Evolutionary conservation across 2,888 invertebrate genomes (phyloP).

Genomic region (Pycnomerus fuliginosus): DNA sequence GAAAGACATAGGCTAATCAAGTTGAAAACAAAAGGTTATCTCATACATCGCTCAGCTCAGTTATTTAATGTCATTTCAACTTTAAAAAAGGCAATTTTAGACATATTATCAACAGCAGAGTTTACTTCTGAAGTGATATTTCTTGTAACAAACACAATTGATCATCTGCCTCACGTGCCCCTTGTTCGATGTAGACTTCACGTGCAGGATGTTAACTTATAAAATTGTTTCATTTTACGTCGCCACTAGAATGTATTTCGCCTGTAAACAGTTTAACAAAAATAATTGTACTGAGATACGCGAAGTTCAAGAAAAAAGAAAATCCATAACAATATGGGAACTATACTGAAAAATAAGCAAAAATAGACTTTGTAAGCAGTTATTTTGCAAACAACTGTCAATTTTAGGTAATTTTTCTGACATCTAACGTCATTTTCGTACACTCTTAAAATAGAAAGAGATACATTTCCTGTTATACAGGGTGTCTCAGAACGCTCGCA

Average conservation of each 20-base stretch:
- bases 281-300: neutral
- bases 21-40: neutral
- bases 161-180: neutral
- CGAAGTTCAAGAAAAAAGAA: neutral
- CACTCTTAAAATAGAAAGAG: too few species aligned
- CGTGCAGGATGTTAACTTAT: neutral
- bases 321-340: too few species aligned
- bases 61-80: neutral
- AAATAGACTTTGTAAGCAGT: too few species aligned
- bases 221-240: neutral
- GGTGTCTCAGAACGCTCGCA: too few species aligned
- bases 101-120: neutral
- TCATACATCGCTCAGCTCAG: neutral
- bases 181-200: neutral
- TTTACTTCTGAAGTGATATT: neutral
- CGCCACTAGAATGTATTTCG: neutral
- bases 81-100: neutral
- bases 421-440: too few species aligned
- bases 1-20: neutral
- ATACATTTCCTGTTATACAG: too few species aligned
- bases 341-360: too few species aligned
- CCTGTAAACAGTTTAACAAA: neutral
- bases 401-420: too few species aligned
- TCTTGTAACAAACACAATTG: neutral
- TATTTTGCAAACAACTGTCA: too few species aligned